Evolutionary conservation across 2,797 vertebrate species (phyloP).

Genomic region (Pipistrellus nathusii): DNA sequence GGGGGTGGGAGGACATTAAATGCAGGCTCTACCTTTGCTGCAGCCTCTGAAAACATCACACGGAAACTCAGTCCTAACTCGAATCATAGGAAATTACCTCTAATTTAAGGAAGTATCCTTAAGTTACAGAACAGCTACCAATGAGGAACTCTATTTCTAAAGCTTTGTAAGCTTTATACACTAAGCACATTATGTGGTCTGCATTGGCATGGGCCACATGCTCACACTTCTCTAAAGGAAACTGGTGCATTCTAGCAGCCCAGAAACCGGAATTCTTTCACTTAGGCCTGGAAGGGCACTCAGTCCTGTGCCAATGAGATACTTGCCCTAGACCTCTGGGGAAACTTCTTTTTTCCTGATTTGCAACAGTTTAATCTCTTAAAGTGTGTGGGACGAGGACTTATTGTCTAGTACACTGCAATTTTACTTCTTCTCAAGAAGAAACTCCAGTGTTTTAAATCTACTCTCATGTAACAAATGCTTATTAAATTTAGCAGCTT

Average conservation of each 20-base stretch:
- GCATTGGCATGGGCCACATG: not conserved
- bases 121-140: not conserved
- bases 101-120: not conserved
- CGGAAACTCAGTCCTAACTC: not conserved
- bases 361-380: not conserved
- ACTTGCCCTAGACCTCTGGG: not conserved
- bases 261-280: not conserved
- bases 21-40: not conserved
- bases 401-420: not conserved
- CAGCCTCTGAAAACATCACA: not conserved
- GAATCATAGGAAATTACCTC: not conserved
- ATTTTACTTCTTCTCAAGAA: not conserved
- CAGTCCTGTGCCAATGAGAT: not conserved
- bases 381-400: not conserved
- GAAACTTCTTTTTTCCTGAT: not conserved
- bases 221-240: not conserved
- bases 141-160: not conserved
- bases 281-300: not conserved
- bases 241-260: not conserved
- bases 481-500: slow-evolving; percentile 18
- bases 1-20: not conserved
- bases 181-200: not conserved
- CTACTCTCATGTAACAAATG: not conserved
- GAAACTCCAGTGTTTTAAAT: not conserved
- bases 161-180: not conserved